These are phyloP conservation scores for Rhinatrema bivittatum DNA, from an alignment of 2,797 vertebrate species.

Conservation along the genomic window DNA sequence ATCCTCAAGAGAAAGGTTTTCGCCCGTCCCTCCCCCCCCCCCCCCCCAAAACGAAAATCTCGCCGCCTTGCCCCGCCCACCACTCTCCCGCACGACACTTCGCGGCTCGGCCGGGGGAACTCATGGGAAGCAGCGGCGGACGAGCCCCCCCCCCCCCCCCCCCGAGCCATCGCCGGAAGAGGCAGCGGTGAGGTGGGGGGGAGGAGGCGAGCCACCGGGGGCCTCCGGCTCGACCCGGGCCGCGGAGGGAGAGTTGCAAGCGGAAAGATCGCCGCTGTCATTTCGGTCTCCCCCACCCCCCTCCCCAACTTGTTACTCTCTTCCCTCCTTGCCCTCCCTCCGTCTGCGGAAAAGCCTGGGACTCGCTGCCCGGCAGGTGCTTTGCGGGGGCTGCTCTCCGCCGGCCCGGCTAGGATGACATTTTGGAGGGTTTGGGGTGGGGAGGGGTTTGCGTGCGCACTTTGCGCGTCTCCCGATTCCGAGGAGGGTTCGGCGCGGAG, in stretches of 20 bases:
- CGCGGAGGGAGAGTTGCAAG: too few species aligned
- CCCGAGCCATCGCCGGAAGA: too few species aligned
- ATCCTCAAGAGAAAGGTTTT: slow-evolving; percentile 27
- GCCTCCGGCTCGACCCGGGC: too few species aligned
- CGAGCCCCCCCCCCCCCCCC: too few species aligned
- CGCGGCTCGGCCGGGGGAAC: slow-evolving; percentile 29
- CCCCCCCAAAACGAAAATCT: slow-evolving; percentile 22
- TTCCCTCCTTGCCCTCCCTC: background rate
- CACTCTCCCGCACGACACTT: slow-evolving; percentile 26
- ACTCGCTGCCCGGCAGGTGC: slow-evolving; percentile 24
- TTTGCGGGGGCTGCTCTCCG: background rate
- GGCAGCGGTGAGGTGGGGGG: too few species aligned
- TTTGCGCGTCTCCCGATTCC: slow-evolving; percentile 59
- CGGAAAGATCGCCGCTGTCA: too few species aligned
- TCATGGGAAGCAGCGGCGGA: too few species aligned
- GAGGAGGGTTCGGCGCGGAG: slow-evolving; percentile 75
- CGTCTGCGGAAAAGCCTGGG: slow-evolving; percentile 16
- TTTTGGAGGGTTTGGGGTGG: too few species aligned
- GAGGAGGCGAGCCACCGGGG: too few species aligned
- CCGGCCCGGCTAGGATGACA: slow-evolving; percentile 44
- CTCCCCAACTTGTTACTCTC: background rate
- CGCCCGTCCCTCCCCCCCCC: too few species aligned
- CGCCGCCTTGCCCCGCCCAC: slow-evolving; percentile 21
- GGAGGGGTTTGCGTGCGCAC: slow-evolving; percentile 55
- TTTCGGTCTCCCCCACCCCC: background rate